phyloP scores from a whole-genome alignment of 2,113 vertebrate species.

The Sterrhoptilus dennistouni region DNA sequence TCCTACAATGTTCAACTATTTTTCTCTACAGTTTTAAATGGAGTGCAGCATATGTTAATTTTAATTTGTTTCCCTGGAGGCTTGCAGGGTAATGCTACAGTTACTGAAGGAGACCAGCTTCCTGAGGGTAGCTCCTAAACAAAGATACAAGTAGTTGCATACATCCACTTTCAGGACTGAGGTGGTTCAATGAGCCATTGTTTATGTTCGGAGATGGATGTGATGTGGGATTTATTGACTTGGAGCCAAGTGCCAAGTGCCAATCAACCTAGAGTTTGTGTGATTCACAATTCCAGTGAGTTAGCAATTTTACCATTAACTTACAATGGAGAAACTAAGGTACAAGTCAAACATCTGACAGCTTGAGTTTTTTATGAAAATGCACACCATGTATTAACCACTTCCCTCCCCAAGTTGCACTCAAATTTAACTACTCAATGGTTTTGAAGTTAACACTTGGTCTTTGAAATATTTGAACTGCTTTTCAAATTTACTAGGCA shows the following conservation, averaged over 20 bases:
- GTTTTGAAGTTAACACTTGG: neutral
- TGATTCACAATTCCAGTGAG: neutral
- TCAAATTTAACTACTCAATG: neutral
- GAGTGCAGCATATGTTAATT: neutral
- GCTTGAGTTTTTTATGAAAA: neutral
- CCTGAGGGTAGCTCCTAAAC: neutral
- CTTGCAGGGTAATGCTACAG: neutral
- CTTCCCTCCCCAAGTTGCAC: rapidly evolving
- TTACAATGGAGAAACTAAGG: neutral
- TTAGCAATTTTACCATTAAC: neutral
- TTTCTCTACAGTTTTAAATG: slow-evolving; percentile 10
- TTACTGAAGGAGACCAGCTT: neutral
- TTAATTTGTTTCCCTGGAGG: slow-evolving; percentile 16
- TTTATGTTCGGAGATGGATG: neutral
- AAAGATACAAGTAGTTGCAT: neutral
- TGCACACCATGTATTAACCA: neutral
- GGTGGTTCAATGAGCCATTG: neutral
- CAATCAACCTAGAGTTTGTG: neutral
- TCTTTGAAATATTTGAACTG: neutral
- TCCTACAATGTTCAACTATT: slow-evolving; percentile 15
- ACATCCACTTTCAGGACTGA: neutral
- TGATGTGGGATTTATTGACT: neutral
- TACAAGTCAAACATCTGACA: neutral
- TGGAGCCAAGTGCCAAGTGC: neutral
- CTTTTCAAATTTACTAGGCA: neutral